Base-by-base conservation (phyloP, 1,140 invertebrate genomes). In the Lepidurus arcticus region DNA sequence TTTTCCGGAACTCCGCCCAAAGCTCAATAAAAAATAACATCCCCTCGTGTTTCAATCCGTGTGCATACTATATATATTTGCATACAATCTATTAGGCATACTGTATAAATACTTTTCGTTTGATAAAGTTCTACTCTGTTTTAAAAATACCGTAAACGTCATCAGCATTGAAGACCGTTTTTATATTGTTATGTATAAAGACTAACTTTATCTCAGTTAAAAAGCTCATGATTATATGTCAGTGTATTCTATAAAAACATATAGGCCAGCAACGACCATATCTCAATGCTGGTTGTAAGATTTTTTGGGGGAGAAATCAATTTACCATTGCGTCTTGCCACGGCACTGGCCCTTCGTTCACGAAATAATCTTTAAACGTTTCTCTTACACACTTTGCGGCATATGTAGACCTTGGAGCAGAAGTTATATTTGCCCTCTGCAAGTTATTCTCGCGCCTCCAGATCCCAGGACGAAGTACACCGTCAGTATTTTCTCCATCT, bases 241-340 rank as follows among this genome's bases (percentile, higher is more conserved):
- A 34, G 26, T 42, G 42, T 74, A 34, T 34, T 34, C 73, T 74
- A 10, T 24, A 74, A 74, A 74, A 42, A 74, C 26, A 74, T 74
- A 74, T 24, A 13, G 73, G 42, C 24, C 24, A 74, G 42, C 26
- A 34, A 74, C 26, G 10, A 9, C n/a, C 73, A n/a, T 24, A 74
- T 34, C 26, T 9, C 26, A 74, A 34, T 74, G 42, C 73, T 74
- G 24, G 42, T 74, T 24, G 73, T 74, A 10, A 34, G 10, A 0
- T 24, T n/a, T 11, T 24, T 74, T 42, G 26, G 26, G 24, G 42
- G 75, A 76, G 42, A 76, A 47, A 47, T 77, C 44, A 34, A 73
- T 77, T 24, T 77, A 77, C 76, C 34, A 53, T 53, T 53, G 44
- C 24, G 53, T 24, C 42, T 77, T 77, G 76, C 76, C 76, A 77